phyloP scores from a whole-genome alignment of 2,797 vertebrate species.

The Fistularia commersonii region DNA sequence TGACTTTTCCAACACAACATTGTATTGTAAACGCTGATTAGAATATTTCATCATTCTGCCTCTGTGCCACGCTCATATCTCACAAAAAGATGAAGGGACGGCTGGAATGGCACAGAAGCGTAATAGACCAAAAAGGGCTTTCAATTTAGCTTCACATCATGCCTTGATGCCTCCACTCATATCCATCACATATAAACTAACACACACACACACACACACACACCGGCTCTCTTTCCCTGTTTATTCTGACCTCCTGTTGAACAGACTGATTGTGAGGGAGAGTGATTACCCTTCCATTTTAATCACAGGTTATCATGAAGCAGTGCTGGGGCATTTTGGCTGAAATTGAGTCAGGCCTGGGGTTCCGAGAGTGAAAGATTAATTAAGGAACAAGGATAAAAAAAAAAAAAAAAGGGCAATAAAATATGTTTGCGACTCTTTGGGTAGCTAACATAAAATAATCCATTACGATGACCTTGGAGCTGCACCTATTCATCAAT shows the following conservation, averaged over 20 bases:
- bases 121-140: too few relatives aligned
- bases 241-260: constrained; percentile 6
- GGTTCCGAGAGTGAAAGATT: constrained; percentile 5
- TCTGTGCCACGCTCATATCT: too few relatives aligned
- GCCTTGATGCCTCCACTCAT: too few relatives aligned
- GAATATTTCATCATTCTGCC: too few relatives aligned
- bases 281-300: constrained; percentile 15
- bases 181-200: too few relatives aligned
- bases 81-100: too few relatives aligned
- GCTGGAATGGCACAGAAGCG: too few relatives aligned
- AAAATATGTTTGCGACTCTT: background rate
- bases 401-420: constrained; percentile 3
- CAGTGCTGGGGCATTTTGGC: background rate
- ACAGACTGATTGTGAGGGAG: constrained; percentile 4
- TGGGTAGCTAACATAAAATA: constrained; percentile 19
- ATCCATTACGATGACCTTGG: constrained; percentile 30
- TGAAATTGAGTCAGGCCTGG: background rate
- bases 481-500: background rate
- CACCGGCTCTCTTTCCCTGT: background rate
- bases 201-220: background rate
- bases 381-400: constrained; percentile 2
- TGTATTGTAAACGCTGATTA: too few relatives aligned
- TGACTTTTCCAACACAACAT: too few relatives aligned
- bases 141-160: too few relatives aligned
- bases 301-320: constrained; percentile 14